Evolutionary conservation across 2,113 vertebrate genomes (phyloP), one percentile per base, ranked within the genome.

Genomic region (Psittacus erithacus): DNA sequence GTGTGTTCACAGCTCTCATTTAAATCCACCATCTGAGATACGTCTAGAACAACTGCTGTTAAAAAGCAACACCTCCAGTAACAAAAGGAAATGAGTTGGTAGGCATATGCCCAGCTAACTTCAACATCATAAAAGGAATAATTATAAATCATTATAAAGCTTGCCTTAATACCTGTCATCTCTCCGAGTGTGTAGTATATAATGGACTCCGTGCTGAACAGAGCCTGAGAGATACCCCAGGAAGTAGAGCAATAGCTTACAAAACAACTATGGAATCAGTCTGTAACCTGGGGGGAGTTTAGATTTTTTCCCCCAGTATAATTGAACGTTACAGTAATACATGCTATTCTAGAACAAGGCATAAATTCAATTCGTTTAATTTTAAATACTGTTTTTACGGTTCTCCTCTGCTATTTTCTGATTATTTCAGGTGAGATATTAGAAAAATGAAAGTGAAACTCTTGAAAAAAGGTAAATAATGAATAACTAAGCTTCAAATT

Each of bases 181-280:
- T 96, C 9, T 74, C 75, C 62, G 76, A 88, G 59, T 71, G 44
- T 70, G 77, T 63, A 82, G 55, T 69, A 46, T 73, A 64, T 92
- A 94, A 94, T 92, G 87, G 82, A 85, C 91, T 88, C 78, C 0
- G 5, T 86, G 63, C 80, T 84, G 92, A 95, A 86, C 3, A 0
- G 43, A 94, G 83, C 82, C 76, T 92, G 49, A 88, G 83, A 94
- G 80, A 90, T 95, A 87, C 90, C 93, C 90, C 33, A 80, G 86
- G 90, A 96, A 93, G 90, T 88, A 89, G 91, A 95, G 92, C 70
- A 94, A 87, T 91, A 93, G 91, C 93, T 95, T 93, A 95, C 78
- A 94, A 95, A 95, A 94, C 89, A 95, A 38, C 75, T 71, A 78
- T 71, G 71, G 87, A 93, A 93, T 93, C 87, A 94, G 82, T 93